Evolutionary conservation across 64 coral and sea anemone species (phyloP).

Genomic region (Stylophora pistillata): DNA sequence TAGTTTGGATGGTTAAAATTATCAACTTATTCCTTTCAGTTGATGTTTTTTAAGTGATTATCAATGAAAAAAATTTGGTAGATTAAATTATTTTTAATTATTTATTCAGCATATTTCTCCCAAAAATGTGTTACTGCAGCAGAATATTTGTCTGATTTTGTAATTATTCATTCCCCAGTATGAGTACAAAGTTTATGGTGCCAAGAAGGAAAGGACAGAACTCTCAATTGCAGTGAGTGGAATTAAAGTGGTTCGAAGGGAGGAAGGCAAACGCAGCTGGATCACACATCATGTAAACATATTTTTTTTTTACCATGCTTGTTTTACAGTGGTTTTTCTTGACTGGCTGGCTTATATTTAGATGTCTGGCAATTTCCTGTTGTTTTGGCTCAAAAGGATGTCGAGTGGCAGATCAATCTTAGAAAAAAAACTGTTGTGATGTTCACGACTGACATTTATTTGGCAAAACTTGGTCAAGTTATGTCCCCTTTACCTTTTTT

Average conservation of each 20-base stretch:
- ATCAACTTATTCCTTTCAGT: no score
- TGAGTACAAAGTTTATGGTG: slow-evolving; percentile 59
- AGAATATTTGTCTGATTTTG: background rate
- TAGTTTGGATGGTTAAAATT: no score
- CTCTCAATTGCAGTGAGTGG: slow-evolving; percentile 36
- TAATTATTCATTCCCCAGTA: slow-evolving; percentile 28
- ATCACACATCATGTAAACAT: slow-evolving; percentile 20
- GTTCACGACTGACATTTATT: no score
- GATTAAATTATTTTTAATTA: no score
- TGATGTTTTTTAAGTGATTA: no score
- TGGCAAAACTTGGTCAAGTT: no score
- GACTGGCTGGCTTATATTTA: background rate
- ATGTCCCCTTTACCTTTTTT: no score
- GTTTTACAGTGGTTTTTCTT: background rate
- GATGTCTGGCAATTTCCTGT: background rate
- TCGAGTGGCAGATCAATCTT: no score
- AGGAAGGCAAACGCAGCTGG: slow-evolving; percentile 28
- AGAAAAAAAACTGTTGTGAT: no score
- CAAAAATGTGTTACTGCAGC: background rate
- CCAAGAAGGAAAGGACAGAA: slow-evolving; percentile 45
- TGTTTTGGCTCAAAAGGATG: no score
- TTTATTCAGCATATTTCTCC: no score
- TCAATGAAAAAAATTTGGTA: no score
- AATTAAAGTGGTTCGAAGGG: slow-evolving; percentile 42
- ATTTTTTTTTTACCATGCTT: background rate